Evolutionary conservation across 2,797 vertebrate genomes (phyloP).

Genomic region (Mormyrus proboscirostris): DNA sequence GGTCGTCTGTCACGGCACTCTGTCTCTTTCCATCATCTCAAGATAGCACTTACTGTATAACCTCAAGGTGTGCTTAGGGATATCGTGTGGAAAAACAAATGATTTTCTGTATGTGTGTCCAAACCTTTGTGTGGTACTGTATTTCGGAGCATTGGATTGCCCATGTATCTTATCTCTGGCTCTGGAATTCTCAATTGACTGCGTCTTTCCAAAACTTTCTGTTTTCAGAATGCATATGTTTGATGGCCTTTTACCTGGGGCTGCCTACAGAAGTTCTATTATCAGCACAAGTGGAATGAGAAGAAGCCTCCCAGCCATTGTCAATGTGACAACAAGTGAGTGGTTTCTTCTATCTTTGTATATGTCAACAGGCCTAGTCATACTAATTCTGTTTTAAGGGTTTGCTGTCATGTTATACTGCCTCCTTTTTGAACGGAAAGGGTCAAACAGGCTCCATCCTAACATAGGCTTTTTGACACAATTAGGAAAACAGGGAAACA

Average conservation of each 20-base stretch:
- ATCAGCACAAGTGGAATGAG: slow-evolving; percentile 59
- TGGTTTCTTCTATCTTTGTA: slow-evolving; percentile 25
- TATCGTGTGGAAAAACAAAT: not conserved
- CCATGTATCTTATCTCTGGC: slow-evolving; percentile 1
- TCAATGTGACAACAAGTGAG: slow-evolving; percentile 64
- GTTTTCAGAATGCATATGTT: slow-evolving; percentile 60
- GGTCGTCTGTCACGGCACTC: not conserved
- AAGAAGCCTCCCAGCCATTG: slow-evolving; percentile 53
- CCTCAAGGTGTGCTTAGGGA: not conserved
- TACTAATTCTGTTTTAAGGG: not conserved
- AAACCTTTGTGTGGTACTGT: not conserved
- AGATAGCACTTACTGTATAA: not conserved
- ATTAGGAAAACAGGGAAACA: not conserved
- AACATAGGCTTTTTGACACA: not conserved
- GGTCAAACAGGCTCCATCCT: not conserved
- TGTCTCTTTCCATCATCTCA: not conserved
- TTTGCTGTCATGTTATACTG: not conserved
- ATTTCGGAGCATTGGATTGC: not conserved
- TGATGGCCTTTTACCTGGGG: slow-evolving; percentile 63
- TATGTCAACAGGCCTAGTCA: not conserved
- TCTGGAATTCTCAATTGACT: slow-evolving; percentile 16
- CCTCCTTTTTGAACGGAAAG: not conserved
- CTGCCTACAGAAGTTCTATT: slow-evolving; percentile 62
- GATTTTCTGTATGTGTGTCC: not conserved
- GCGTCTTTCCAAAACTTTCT: not conserved